Evolutionary conservation across 2,888 invertebrate genomes (phyloP).

Genomic region (Pseudococcus viburni): DNA sequence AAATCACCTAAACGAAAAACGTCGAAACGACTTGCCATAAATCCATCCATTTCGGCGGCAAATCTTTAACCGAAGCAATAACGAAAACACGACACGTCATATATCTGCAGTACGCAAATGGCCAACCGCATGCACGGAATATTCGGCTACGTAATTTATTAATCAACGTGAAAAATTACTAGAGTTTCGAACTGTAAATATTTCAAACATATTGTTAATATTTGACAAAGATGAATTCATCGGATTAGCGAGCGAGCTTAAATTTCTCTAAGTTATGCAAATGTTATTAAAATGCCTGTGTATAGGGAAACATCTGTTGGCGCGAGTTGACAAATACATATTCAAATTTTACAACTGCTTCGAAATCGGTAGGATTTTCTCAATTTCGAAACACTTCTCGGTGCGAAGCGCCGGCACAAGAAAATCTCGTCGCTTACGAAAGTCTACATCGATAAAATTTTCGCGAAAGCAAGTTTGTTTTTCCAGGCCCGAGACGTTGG

Average conservation of each 20-base stretch:
- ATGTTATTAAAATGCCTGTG: slow-evolving; percentile 50
- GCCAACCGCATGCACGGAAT: slow-evolving; percentile 24
- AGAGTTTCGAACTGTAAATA: slow-evolving; percentile 41
- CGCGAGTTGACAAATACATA: slow-evolving; percentile 51
- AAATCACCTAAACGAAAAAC: neutral
- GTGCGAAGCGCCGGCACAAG: neutral
- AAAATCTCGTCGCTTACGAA: neutral
- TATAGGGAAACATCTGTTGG: slow-evolving; percentile 43
- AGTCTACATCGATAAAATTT: neutral
- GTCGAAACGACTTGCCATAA: neutral
- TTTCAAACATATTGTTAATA: slow-evolving; percentile 43
- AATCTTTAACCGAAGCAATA: slow-evolving; percentile 14
- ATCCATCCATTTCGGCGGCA: neutral
- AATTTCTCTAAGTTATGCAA: slow-evolving; percentile 53
- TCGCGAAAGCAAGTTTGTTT: neutral
- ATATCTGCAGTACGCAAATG: neutral
- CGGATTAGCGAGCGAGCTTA: slow-evolving; percentile 26
- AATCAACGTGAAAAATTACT: slow-evolving; percentile 45
- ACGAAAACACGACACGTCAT: slow-evolving; percentile 36
- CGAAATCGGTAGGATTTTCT: slow-evolving; percentile 16
- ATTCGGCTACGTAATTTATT: slow-evolving; percentile 35
- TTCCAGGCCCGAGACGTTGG: neutral
- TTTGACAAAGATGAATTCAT: slow-evolving; percentile 50
- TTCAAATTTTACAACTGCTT: slow-evolving; percentile 42
- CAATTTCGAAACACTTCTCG: slow-evolving; percentile 1